Base-by-base conservation (phyloP, 2,113 vertebrate genomes). In the Gavia stellata region DNA sequence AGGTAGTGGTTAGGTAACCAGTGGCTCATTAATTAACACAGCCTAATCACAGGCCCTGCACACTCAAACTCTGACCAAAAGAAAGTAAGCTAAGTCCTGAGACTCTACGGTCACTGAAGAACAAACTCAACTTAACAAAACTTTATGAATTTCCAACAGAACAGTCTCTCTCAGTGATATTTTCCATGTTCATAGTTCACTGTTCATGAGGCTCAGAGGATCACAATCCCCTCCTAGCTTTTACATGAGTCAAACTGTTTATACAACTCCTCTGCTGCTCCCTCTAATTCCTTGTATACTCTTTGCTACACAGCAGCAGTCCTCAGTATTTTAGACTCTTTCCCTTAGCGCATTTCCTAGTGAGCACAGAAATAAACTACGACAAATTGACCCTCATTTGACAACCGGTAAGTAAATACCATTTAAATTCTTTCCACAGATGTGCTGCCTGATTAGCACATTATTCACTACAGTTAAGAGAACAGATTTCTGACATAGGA, bases 361-460 rank as follows among this genome's bases (percentile, higher is more conserved):
- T 14, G 23, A 79, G 34, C 45, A 55, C 33, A 67, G 49, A 59
- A 58, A 86, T 55, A 73, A 68, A 45, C 29, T 15, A 18, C 1
- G 4, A 86, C 47, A 83, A 95, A 94, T 14, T 58, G 24, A 73
- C 66, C 95, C 84, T 87, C 89, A 92, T 94, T 78, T 91, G 58
- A 90, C 87, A 93, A 72, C n/a, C 70, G 72, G 61, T 65, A 93
- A 91, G 80, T 49, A 81, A 86, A 89, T 45, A 81, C 49, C 19
- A 73, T 71, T 92, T 74, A 75, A 61, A 79, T 88, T 53, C 73
- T 66, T 86, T 31, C 33, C 68, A 56, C 52, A 80, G 62, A 85
- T 19, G 40, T 77, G 66, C 28, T 92, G 62, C 58, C 82, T 68
- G 55, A 94, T 82, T 50, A 91, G 62, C 1, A 0, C 10, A 36